Evolutionary conservation across 1,140 invertebrate species (phyloP).

Genomic region (Yoshiicerus persimilis): DNA sequence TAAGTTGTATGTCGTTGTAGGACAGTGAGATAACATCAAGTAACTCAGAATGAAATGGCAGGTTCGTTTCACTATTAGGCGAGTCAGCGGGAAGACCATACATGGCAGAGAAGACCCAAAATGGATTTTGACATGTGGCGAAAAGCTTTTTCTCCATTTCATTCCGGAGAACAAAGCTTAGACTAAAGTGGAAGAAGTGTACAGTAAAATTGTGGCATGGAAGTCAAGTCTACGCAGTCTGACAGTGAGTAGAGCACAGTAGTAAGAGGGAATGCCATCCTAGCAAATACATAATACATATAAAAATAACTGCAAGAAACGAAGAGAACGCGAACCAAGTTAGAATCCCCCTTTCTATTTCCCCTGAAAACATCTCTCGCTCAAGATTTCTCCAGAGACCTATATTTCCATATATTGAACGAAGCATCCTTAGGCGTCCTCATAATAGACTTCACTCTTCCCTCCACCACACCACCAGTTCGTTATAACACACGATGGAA

Average conservation of each 20-base stretch:
- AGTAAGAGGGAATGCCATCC: neutral
- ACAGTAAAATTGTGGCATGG: neutral
- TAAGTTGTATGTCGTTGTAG: neutral
- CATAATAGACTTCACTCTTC: constrained; percentile 19
- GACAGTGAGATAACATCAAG: neutral
- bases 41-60: constrained; percentile 7
- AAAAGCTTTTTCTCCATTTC: constrained; percentile 31
- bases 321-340: neutral
- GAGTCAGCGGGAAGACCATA: constrained; percentile 14
- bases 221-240: neutral
- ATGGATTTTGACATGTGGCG: constrained; percentile 31
- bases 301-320: neutral
- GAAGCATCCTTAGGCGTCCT: constrained; percentile 17
- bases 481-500: neutral
- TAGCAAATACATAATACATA: neutral
- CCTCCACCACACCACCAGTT: neutral
- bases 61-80: neutral
- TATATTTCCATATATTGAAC: constrained; percentile 42
- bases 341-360: neutral
- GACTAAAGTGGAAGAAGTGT: neutral
- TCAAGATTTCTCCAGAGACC: constrained; percentile 38
- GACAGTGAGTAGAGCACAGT: neutral
- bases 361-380: constrained; percentile 24
- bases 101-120: neutral
- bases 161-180: constrained; percentile 1